Percentiles rank a stretch among this genome's conserved stretches.
Evolutionary conservation across 2,113 vertebrate species (phyloP).

Genomic region (Apteryx mantelli): DNA sequence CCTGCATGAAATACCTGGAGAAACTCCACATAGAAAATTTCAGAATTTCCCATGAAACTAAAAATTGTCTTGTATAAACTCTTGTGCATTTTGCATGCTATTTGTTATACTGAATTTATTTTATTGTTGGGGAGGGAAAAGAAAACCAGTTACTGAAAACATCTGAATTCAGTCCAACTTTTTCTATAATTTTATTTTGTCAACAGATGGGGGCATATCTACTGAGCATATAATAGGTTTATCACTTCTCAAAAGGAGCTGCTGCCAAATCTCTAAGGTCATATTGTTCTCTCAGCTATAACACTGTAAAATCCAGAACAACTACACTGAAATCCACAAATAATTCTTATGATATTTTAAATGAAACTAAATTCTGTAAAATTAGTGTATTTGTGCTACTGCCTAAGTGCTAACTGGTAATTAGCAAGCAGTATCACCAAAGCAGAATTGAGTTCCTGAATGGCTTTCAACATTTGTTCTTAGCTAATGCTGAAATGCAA

Average conservation of each 20-base stretch:
- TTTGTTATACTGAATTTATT: slow-evolving; percentile 3
- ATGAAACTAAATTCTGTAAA: neutral
- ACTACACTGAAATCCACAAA: neutral
- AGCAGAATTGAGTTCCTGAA: neutral
- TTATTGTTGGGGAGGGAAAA: neutral
- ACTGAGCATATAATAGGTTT: slow-evolving; percentile 7
- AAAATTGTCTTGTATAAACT: neutral
- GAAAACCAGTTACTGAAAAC: slow-evolving; percentile 34
- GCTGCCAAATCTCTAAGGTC: slow-evolving; percentile 33
- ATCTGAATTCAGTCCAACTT: slow-evolving; percentile 26
- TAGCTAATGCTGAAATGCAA: neutral
- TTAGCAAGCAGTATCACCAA: neutral
- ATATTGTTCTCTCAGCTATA: neutral
- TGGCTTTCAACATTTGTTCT: neutral
- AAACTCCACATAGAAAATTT: neutral
- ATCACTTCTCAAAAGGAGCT: neutral
- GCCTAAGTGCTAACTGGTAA: neutral
- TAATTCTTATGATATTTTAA: neutral
- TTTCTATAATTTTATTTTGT: slow-evolving; percentile 46
- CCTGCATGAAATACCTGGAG: slow-evolving; percentile 45
- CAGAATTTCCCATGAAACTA: neutral
- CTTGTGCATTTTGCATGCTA: neutral
- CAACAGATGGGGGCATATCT: slow-evolving; percentile 39
- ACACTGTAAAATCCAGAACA: neutral
- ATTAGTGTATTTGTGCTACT: neutral